phyloP scores from a whole-genome alignment of 2,888 invertebrate genomes.

The Macrosoma leucophasiata region DNA sequence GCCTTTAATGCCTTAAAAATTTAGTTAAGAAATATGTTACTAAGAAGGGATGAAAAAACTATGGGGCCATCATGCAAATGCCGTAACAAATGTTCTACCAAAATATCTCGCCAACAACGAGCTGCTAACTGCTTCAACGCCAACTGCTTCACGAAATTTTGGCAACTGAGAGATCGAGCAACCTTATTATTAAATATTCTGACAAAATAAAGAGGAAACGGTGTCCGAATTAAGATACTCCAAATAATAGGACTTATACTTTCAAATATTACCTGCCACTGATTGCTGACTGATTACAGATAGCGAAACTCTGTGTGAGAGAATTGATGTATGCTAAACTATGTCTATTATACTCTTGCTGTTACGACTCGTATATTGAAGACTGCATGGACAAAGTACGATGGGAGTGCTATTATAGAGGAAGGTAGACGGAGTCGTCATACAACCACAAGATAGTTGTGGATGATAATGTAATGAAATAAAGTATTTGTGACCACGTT shows the following conservation, averaged over 20 bases:
- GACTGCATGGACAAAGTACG: constrained; percentile 24
- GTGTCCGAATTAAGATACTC: constrained; percentile 14
- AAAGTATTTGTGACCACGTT: constrained; percentile 22
- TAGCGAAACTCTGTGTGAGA: constrained; percentile 14
- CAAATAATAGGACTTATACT: constrained; percentile 14
- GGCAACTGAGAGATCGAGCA: constrained; percentile 17
- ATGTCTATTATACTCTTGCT: constrained; percentile 18
- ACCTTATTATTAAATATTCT: constrained; percentile 14
- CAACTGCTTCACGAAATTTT: constrained; percentile 21
- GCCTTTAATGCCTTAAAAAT: constrained; percentile 23
- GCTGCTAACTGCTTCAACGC: background rate
- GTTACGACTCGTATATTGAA: constrained; percentile 18
- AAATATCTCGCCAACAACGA: constrained; percentile 17
- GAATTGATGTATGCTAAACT: constrained; percentile 16
- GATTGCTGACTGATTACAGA: constrained; percentile 11
- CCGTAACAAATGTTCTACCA: constrained; percentile 18
- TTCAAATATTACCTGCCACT: constrained; percentile 17
- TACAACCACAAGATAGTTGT: constrained; percentile 17
- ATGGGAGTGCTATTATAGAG: constrained; percentile 21
- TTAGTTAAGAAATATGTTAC: constrained; percentile 17
- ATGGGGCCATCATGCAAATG: constrained; percentile 19
- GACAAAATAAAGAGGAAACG: constrained; percentile 19
- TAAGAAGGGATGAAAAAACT: constrained; percentile 20
- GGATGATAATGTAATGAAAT: constrained; percentile 16
- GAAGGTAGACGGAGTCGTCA: constrained; percentile 19